These are phyloP conservation scores for Todiramphus saurophagus DNA, from an alignment of 2,113 vertebrate species.

Conservation along the genomic window DNA sequence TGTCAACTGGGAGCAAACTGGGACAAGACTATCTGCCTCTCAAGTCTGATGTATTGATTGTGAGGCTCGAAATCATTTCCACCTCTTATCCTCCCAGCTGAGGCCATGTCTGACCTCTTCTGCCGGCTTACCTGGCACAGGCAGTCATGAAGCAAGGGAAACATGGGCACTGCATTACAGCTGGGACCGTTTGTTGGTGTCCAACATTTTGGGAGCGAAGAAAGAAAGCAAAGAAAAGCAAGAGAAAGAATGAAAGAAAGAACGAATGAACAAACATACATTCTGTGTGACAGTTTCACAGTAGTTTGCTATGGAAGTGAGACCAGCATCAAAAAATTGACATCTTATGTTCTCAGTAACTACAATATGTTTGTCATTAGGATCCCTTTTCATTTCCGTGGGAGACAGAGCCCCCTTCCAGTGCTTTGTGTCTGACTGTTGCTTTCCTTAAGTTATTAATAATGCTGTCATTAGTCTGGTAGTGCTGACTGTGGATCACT, in stretches of 20 bases:
- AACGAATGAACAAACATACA: not conserved
- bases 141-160: not conserved
- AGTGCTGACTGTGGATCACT: slow-evolving; percentile 14
- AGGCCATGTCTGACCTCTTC: not conserved
- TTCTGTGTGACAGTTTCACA: not conserved
- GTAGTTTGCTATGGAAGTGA: not conserved
- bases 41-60: not conserved
- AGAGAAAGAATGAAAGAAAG: not conserved
- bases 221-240: not conserved
- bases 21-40: not conserved
- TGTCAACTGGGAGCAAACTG: not conserved
- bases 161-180: not conserved
- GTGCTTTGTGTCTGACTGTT: slow-evolving; percentile 2
- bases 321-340: not conserved
- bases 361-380: not conserved
- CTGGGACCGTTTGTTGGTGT: not conserved
- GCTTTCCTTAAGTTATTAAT: slow-evolving; percentile 55
- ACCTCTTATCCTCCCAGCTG: not conserved
- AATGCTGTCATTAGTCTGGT: slow-evolving; percentile 35
- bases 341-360: not conserved
- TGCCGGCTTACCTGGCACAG: not conserved
- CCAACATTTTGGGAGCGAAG: not conserved
- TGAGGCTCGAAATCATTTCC: not conserved
- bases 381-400: not conserved
- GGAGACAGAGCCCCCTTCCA: not conserved